Conservation (phyloP, 2,113 vertebrate genomes). For the Fulmarus glacialis region DNA sequence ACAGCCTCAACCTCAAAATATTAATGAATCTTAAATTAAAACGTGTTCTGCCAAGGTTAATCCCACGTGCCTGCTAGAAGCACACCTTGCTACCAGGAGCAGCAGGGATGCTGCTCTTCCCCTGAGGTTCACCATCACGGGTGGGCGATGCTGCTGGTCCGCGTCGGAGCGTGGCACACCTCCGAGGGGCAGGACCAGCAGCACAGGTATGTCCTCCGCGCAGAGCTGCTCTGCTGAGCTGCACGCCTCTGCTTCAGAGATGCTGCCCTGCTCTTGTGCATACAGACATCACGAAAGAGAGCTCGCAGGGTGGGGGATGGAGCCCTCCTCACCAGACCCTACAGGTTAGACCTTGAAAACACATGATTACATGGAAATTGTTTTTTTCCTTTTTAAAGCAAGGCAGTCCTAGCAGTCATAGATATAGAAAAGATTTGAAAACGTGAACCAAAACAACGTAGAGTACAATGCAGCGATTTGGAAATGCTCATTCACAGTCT, state of each 20-base stretch:
- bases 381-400: not conserved
- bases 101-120: not conserved
- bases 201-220: accelerated
- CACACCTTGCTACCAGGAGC: not conserved
- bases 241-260: accelerated
- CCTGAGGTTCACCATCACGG: accelerated
- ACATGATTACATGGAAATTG: accelerated
- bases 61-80: accelerated
- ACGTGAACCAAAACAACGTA: not conserved
- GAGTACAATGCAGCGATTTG: not conserved
- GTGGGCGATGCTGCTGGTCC: not conserved
- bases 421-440: not conserved
- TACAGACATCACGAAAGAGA: accelerated
- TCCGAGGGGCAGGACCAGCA: not conserved
- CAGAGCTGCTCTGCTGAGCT: not conserved
- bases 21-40: not conserved
- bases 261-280: not conserved
- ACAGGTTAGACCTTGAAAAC: not conserved
- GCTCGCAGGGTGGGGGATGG: accelerated
- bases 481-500: not conserved
- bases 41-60: not conserved
- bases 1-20: not conserved
- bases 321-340: not conserved
- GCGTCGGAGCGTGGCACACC: accelerated
- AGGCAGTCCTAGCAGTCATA: not conserved